A percentile compares a stretch with the other conserved stretches of the same genome.
These are phyloP conservation scores for Lophius americanus DNA, from an alignment of 2,797 vertebrate genomes.

Conservation along the genomic window DNA sequence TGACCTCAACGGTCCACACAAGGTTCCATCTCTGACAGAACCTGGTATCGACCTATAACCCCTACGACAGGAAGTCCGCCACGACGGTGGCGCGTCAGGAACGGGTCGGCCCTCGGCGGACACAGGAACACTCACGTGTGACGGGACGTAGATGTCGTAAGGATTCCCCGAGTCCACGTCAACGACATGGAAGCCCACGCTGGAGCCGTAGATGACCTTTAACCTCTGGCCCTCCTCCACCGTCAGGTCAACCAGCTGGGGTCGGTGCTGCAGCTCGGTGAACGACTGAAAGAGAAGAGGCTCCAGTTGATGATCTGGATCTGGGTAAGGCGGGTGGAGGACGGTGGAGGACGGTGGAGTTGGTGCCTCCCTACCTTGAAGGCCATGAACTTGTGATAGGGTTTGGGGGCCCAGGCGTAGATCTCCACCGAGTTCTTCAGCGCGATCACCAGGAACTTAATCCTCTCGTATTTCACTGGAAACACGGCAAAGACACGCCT, in stretches of 20 bases:
- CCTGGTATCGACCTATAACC: too few relatives aligned
- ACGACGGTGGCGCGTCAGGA: too few relatives aligned
- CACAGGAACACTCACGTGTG: conserved; percentile 70
- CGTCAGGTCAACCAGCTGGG: conserved; percentile 90
- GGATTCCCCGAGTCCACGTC: conserved; percentile 94
- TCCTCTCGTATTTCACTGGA: conserved; percentile 92
- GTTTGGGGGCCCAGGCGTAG: conserved; percentile 94
- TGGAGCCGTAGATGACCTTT: conserved; percentile 93
- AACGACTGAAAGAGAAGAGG: conserved; percentile 85
- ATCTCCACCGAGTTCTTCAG: conserved; percentile 92
- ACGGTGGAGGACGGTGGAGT: neutral
- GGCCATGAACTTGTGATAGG: conserved; percentile 97
- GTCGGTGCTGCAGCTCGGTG: conserved; percentile 93
- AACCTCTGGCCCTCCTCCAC: conserved; percentile 93
- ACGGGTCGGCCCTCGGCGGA: neutral
- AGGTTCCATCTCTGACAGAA: too few relatives aligned
- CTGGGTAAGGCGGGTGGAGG: too few relatives aligned
- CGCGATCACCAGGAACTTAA: conserved; percentile 93
- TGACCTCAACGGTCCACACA: too few relatives aligned
- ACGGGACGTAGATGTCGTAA: conserved; percentile 92
- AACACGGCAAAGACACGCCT: conserved; percentile 19
- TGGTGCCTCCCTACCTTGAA: conserved; percentile 83
- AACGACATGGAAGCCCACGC: conserved; percentile 91
- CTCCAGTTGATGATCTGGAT: neutral
- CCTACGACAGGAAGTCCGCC: too few relatives aligned